phyloP scores from a whole-genome alignment of 23 tunicate genomes.

The Trididemnum clinides region DNA sequence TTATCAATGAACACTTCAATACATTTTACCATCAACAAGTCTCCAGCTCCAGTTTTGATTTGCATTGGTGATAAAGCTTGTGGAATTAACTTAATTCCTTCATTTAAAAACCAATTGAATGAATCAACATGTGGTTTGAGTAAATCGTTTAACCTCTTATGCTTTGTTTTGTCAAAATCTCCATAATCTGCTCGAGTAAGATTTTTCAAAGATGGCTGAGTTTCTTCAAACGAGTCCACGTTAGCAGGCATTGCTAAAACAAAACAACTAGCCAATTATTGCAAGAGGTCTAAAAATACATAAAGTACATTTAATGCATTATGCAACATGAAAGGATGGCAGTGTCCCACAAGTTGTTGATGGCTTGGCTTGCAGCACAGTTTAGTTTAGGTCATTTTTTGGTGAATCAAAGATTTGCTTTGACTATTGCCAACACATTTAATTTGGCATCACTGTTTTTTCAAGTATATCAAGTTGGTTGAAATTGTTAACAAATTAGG shows the following conservation, averaged over 20 bases:
- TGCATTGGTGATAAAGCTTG: slow-evolving; percentile 62
- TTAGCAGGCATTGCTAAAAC: slow-evolving; percentile 55
- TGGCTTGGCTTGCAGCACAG: too few species aligned
- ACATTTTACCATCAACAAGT: slow-evolving; percentile 31
- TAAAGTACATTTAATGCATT: not conserved
- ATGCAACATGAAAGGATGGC: too few species aligned
- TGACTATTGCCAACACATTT: too few species aligned
- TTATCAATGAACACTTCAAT: slow-evolving; percentile 48
- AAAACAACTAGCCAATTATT: not conserved
- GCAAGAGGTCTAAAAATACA: not conserved
- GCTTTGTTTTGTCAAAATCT: not conserved
- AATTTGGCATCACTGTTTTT: too few species aligned
- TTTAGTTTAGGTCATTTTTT: too few species aligned
- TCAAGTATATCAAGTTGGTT: too few species aligned
- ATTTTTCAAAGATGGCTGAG: slow-evolving; percentile 65
- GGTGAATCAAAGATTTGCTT: too few species aligned
- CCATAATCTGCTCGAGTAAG: slow-evolving; percentile 20
- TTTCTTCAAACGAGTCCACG: slow-evolving; percentile 32
- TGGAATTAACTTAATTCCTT: slow-evolving; percentile 68
- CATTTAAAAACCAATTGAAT: slow-evolving; percentile 90
- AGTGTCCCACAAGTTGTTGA: too few species aligned
- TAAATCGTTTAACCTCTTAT: slow-evolving; percentile 36
- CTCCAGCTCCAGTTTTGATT: slow-evolving; percentile 14
- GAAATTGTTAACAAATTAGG: too few species aligned
- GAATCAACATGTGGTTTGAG: slow-evolving; percentile 91